Percentiles rank a stretch among this genome's conserved stretches.
Evolutionary conservation across 1,140 invertebrate genomes (phyloP).

Genomic region (Drosophila obscura): DNA sequence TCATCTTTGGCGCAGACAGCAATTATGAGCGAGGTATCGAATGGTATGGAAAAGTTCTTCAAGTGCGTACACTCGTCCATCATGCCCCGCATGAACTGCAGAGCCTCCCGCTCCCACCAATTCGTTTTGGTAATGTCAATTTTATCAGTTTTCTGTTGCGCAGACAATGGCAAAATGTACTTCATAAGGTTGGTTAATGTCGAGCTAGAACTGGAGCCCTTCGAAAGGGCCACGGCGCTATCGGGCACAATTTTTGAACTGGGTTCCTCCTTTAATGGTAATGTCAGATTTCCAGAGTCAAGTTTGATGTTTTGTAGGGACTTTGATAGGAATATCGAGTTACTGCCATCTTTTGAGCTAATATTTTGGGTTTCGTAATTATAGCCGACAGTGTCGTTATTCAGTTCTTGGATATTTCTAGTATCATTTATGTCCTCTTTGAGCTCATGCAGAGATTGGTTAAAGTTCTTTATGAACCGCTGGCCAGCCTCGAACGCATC

Average conservation of each 20-base stretch:
- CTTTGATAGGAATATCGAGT: conserved; percentile 63
- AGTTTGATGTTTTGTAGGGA: conserved; percentile 39
- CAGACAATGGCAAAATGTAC: conserved; percentile 62
- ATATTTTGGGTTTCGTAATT: conserved; percentile 31
- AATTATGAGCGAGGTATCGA: conserved; percentile 94
- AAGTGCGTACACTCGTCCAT: conserved; percentile 99
- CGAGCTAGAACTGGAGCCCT: conserved; percentile 22
- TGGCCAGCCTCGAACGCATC: conserved; percentile 91
- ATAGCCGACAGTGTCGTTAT: conserved; percentile 34
- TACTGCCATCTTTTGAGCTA: conserved; percentile 17
- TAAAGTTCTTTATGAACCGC: conserved; percentile 91
- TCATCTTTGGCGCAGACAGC: conserved; percentile 94
- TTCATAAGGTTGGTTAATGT: conserved; percentile 79
- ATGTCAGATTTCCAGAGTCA: conserved; percentile 26
- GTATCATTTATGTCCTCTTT: conserved; percentile 81
- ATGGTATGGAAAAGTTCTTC: conserved; percentile 93
- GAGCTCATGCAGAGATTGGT: conserved; percentile 85
- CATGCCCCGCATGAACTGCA: conserved; percentile 98
- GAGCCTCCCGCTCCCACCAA: conserved; percentile 89
- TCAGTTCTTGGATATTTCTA: conserved; percentile 51
- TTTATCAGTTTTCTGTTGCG: conserved; percentile 52
- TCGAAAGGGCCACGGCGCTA: conserved; percentile 6
- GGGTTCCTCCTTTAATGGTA: conserved; percentile 39
- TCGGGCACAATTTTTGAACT: conserved; percentile 26
- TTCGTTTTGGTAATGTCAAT: conserved; percentile 86